A percentile compares a stretch with the other conserved stretches of the same genome.
Conservation (phyloP, 2,113 vertebrate species). For the Prunella himalayana region DNA sequence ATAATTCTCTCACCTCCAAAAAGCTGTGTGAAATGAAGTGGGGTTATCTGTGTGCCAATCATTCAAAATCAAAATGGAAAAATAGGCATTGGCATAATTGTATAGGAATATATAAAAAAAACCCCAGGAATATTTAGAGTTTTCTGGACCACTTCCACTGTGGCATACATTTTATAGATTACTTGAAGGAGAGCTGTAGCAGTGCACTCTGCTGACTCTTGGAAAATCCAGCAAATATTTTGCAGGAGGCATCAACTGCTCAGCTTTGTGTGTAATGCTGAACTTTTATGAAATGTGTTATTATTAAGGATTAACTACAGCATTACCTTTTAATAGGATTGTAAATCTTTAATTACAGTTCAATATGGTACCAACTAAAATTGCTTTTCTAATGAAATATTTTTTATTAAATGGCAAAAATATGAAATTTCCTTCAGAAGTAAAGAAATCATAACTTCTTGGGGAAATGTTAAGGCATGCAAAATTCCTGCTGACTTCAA, state of each 20-base stretch:
- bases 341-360: conserved; percentile 71
- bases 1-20: neutral
- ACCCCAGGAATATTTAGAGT: neutral
- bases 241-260: neutral
- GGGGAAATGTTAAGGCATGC: neutral
- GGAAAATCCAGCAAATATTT: conserved; percentile 32
- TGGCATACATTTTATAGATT: neutral
- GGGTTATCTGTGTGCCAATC: neutral
- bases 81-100: neutral
- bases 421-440: conserved; percentile 18
- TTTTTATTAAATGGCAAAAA: conserved; percentile 49
- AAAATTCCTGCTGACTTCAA: neutral
- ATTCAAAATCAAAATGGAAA: neutral
- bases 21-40: neutral
- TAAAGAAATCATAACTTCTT: conserved; percentile 37
- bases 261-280: neutral
- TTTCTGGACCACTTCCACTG: neutral
- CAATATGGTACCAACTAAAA: conserved; percentile 36
- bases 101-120: neutral
- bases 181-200: conserved; percentile 11
- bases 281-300: conserved; percentile 51
- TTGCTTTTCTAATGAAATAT: conserved; percentile 55
- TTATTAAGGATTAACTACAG: conserved; percentile 65
- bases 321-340: conserved; percentile 60
- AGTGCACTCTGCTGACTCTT: neutral